Evolutionary conservation across 2,797 vertebrate genomes (phyloP).

Genomic region (Neopelma chrysocephalum): DNA sequence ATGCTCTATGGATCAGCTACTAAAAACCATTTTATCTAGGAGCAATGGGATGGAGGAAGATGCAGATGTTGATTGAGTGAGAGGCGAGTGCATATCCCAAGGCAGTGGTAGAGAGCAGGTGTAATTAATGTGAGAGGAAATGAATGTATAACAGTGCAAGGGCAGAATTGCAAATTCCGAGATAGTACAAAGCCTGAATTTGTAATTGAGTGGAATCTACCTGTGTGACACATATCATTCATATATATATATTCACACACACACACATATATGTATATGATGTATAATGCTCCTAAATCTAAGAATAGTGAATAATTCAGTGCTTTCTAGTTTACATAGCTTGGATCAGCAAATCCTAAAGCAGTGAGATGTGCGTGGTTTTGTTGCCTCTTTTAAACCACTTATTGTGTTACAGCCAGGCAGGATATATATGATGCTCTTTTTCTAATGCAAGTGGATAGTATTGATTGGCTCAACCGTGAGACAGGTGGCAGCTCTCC

Average conservation of each 20-base stretch:
- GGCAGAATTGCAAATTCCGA: neutral
- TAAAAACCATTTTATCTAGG: neutral
- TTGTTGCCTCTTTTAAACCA: neutral
- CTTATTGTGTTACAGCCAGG: neutral
- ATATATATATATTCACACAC: fast-evolving
- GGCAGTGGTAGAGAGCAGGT: neutral
- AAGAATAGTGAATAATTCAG: neutral
- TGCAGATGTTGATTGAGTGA: neutral
- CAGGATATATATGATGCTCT: neutral
- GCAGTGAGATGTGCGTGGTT: neutral
- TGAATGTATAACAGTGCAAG: neutral
- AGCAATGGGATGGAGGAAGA: neutral
- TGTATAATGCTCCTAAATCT: neutral
- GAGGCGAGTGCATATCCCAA: neutral
- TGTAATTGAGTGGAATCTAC: neutral
- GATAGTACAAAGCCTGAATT: neutral
- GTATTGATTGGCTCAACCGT: neutral
- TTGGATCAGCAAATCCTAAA: neutral
- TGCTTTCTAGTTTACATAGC: neutral
- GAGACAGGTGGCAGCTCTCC: neutral
- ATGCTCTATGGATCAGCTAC: neutral
- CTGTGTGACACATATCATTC: neutral
- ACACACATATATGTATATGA: neutral
- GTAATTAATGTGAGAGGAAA: neutral
- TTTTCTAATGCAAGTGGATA: neutral